A percentile compares a stretch with the other conserved stretches of the same genome.
Conservation (phyloP, 2,888 invertebrate species). For the Cotesia congregata region DNA sequence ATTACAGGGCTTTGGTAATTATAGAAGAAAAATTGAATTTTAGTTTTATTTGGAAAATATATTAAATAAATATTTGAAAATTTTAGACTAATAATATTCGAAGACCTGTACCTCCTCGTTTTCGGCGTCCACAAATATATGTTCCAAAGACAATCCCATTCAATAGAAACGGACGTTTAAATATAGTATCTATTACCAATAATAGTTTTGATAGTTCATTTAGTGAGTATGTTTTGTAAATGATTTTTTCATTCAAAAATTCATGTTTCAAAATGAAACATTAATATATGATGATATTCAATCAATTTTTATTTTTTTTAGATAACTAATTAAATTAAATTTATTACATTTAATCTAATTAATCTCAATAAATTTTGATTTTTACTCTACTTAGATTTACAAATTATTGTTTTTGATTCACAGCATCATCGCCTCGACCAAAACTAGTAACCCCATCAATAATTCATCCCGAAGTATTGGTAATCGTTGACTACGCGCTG, state of each 20-base stretch:
- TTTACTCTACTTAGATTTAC: no score
- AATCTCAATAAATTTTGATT: no score
- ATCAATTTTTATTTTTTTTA: no score
- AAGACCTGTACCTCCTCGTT: neutral
- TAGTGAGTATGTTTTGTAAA: no score
- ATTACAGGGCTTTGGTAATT: neutral
- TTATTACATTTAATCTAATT: no score
- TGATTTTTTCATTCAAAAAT: no score
- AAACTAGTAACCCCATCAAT: neutral
- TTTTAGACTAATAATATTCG: neutral
- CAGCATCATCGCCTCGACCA: neutral
- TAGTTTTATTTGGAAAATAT: neutral
- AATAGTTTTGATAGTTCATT: no score
- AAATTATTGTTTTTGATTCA: neutral
- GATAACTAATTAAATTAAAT: no score
- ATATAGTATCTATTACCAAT: no score
- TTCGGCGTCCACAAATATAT: neutral
- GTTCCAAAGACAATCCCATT: neutral
- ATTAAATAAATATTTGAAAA: neutral
- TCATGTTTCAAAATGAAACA: no score
- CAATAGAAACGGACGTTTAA: no score
- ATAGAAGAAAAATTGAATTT: neutral
- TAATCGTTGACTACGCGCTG: slow-evolving; percentile 36
- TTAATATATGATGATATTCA: no score
- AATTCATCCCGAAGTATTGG: slow-evolving; percentile 44